Evolutionary conservation across 2,113 vertebrate species (phyloP), one percentile per base, ranked within the genome.

Genomic region (Atractosteus spatula): DNA sequence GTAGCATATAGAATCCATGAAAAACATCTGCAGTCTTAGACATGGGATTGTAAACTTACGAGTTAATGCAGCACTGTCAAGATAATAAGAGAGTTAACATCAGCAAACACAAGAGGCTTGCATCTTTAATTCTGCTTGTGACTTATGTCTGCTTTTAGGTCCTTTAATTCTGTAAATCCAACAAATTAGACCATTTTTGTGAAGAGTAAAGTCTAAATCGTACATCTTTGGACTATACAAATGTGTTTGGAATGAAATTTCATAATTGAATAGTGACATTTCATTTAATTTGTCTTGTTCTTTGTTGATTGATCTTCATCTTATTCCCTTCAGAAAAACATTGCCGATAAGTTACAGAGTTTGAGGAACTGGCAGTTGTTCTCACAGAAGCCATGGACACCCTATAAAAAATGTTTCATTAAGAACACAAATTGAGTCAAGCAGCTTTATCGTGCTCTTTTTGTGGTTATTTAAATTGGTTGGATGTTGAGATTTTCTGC

Each of bases 391-490:
- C 14, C 5, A 44, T 45, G 63, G 11, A 10, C 54, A 17, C 10
- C 41, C 12, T 42, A 73, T 59, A 61, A 68, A 56, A 16, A 4
- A 66, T 44, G 10, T 11, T 41, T 57, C 41, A 45, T 42, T 62
- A 17, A 12, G 44, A 47, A 17, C 29, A 11, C 62, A 29, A 56
- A 16, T 16, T 41, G 29, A 72, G 64, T n/a, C 14, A 47, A 41
- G 41, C 64, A n/a, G 1, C 14, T 73, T 73, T 59, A 62, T 71
- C 57, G 59, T 57, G 13, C 42, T 10, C 63, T 66, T 42, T 65
- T 56, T 16, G 13, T 13, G 47, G 54, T 66, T 57, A 57, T 73
- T 54, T 64, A 10, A 71, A 64, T 71, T 71, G 62, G 62, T 45
- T 29, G 7, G 13, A 62, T 42, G 43, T 59, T 14, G 6, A 3